Evolutionary conservation across 2,888 invertebrate species (phyloP), one percentile per base, ranked within the genome.

Genomic region (Agrochola lota): DNA sequence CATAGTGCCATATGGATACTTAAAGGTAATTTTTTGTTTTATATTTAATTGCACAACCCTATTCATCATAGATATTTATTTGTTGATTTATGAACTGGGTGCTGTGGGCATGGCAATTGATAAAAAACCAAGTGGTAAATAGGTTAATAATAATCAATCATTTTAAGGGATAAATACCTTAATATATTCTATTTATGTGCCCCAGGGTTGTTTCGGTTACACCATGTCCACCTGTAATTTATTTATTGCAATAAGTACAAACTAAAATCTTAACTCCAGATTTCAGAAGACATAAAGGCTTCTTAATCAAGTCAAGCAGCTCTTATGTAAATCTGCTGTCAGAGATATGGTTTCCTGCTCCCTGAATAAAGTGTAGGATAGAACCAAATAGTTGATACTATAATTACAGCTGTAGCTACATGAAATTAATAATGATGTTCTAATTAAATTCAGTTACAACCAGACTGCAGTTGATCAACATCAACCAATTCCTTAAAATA

Each of bases 221-320:
- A 74, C 74, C 74, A 74, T 0, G 64, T 77, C 80, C 80, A 81
- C 69, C 81, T 81, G 81, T 8, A 84, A 82, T 30, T 26, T 15
- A 66, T 46, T 63, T 20, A 62, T 26, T 26, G 17, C 23, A 63
- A 4, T 80, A 30, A n/a, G 23, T 71, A 40, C 49, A 5, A 40
- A 9, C 7, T 12, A 35, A 26, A 46, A 46, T 35, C n/a, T 46
- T 30, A 9, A 35, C 20, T 17, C 35, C 5, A 15, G 6, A 74
- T 46, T 78, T 30, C n/a, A 26, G n/a, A 40, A 17, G 12, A 0
- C 17, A 11, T 12, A 40, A 40, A 59, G 15, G 20, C 30, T 59
- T 5, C 15, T 46, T 26, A 35, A 40, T 7, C 17, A 49, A 6
- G 9, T 77, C 30, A 15, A 59, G 30, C 9, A 40, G 67, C 35